Percentiles rank a stretch among this genome's conserved stretches.
phyloP scores from a whole-genome alignment of 2,888 invertebrate genomes.

The Stenoptilia bipunctidactyla region DNA sequence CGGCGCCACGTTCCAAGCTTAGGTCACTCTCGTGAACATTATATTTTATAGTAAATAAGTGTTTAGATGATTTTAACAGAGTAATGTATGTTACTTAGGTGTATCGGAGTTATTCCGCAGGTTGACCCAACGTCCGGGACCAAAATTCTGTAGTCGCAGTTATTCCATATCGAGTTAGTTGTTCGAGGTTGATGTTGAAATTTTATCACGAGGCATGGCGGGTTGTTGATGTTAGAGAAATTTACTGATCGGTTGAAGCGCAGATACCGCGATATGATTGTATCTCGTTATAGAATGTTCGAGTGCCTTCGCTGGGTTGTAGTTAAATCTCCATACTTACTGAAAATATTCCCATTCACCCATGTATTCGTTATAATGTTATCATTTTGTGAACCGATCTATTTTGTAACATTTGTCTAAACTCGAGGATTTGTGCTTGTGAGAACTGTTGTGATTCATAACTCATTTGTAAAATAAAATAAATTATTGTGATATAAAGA shows the following conservation, averaged over 20 bases:
- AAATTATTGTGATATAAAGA: constrained; percentile 70
- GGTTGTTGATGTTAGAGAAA: constrained; percentile 36
- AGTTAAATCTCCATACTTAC: constrained; percentile 20
- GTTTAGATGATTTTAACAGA: constrained; percentile 41
- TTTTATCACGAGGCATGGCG: constrained; percentile 56
- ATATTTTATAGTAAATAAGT: constrained; percentile 38
- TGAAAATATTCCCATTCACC: constrained; percentile 24
- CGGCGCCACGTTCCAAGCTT: too few relatives aligned
- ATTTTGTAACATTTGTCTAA: constrained; percentile 34
- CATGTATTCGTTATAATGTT: constrained; percentile 26
- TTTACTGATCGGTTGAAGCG: constrained; percentile 35
- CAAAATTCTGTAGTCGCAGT: constrained; percentile 51
- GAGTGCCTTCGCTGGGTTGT: constrained; percentile 22
- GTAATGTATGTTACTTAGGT: constrained; percentile 30
- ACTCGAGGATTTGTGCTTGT: constrained; percentile 44
- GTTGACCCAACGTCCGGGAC: constrained; percentile 40
- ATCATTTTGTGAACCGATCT: constrained; percentile 31
- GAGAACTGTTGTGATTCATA: constrained; percentile 63
- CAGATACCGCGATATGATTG: constrained; percentile 46
- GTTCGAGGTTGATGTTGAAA: constrained; percentile 43
- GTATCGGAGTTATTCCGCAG: constrained; percentile 19
- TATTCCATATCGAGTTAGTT: constrained; percentile 34
- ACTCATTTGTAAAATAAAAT: constrained; percentile 64
- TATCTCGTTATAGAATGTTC: constrained; percentile 23
- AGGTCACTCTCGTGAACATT: constrained; percentile 35